A percentile compares a stretch with the other conserved stretches of the same genome.
Evolutionary conservation across 2,888 invertebrate genomes (phyloP).

Genomic region (Himalopsyche kuldschensis): DNA sequence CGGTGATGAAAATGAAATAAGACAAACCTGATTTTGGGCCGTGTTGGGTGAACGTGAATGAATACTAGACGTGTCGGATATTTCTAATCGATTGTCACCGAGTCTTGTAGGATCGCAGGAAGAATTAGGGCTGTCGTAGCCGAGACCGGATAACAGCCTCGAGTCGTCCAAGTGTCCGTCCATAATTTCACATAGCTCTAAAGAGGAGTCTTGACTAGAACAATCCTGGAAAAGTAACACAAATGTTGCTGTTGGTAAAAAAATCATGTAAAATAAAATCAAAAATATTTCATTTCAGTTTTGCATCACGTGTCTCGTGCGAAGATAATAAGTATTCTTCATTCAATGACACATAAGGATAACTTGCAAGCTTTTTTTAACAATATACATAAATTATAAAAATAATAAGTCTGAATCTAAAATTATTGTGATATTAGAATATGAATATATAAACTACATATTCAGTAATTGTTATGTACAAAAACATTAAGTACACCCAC

Average conservation of each 20-base stretch:
- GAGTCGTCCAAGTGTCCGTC: slow-evolving; percentile 53
- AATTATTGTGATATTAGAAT: no score
- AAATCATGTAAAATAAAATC: not conserved
- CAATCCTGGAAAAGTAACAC: slow-evolving; percentile 49
- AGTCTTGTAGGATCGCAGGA: slow-evolving; percentile 54
- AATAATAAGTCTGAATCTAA: no score
- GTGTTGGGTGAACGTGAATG: slow-evolving; percentile 56
- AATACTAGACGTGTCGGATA: slow-evolving; percentile 54
- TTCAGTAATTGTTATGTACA: not conserved
- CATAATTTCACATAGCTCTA: slow-evolving; percentile 55
- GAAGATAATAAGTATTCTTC: no score
- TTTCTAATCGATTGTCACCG: slow-evolving; percentile 55
- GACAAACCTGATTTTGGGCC: slow-evolving; percentile 53
- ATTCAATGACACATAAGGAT: no score
- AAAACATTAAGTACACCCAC: not conserved
- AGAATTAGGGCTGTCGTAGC: slow-evolving; percentile 55
- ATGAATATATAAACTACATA: no score
- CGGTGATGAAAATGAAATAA: not conserved
- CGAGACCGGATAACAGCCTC: slow-evolving; percentile 54
- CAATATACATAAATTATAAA: no score
- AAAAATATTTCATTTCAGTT: no score
- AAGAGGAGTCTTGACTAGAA: slow-evolving; percentile 60
- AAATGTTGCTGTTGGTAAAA: not conserved
- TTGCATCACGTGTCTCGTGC: no score
- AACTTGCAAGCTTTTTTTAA: no score